Evolutionary conservation across 2,888 invertebrate genomes (phyloP), one percentile per base, ranked within the genome.

Genomic region (Idaea biselata): DNA sequence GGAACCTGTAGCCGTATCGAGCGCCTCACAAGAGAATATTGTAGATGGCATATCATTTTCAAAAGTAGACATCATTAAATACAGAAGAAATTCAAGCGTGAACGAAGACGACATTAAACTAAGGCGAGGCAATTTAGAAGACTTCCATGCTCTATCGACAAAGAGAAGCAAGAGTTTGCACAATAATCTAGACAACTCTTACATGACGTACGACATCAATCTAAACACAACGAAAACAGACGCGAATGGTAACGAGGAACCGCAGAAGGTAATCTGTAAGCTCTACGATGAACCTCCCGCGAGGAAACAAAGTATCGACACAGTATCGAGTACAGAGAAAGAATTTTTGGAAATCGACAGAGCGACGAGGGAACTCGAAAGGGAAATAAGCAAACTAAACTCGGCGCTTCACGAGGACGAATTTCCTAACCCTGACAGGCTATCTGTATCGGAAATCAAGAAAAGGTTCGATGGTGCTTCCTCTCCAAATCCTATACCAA

Each of bases 401-500:
- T 85, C 88, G 11, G 93, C 93, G 61, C 77, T 93, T 57, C 80
- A 82, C 14, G 90, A 90, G 66, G 93, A 93, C 5, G 89, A 90
- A 59, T 76, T 87, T 55, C 76, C 79, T 53, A 68, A 81, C 31
- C 76, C 81, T 18, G 74, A 80, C 57, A 78, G 88, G 56, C 73
- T 87, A 55, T 89, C 89, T 0, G 89, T 92, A 17, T 87, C 89
- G 11, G 91, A 92, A 64, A 93, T 94, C 60, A 93, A 93, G 71
- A 84, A 88, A 64, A 91, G 91, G 70, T 94, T 94, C 74, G 93
- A 94, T 59, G 93, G 93, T 59, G 80, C 77, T 58, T 85, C 86
- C n/a, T 88, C 90, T 59, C 93, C 93, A 63, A 93, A 94, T 82
- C 94, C 94, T 2, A 91, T 94, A 80, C 93, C 94, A 76, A 94